phyloP scores from a whole-genome alignment of 2,888 invertebrate species.

The Rhamphomyia laevipes region DNA sequence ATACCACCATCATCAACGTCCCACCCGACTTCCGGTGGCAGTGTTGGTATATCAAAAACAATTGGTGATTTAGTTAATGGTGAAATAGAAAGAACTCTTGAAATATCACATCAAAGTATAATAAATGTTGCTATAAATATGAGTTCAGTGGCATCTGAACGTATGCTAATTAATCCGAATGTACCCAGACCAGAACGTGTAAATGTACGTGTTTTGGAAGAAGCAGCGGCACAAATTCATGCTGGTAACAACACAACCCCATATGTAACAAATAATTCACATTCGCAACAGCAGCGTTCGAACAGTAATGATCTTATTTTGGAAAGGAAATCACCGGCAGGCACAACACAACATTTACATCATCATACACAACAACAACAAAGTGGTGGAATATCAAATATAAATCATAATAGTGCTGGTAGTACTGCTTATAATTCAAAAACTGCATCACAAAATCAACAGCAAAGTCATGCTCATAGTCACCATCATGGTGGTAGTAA shows the following conservation, averaged over 20 bases:
- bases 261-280: not conserved
- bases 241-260: not conserved
- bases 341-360: slow-evolving; percentile 5
- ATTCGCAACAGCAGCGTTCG: slow-evolving; percentile 1
- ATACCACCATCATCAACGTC: slow-evolving; percentile 14
- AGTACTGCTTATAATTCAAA: slow-evolving; percentile 5
- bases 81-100: slow-evolving; percentile 78
- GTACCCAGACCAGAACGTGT: slow-evolving; percentile 48
- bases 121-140: slow-evolving; percentile 81
- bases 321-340: slow-evolving; percentile 20
- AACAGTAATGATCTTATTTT: slow-evolving; percentile 30
- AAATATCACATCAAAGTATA: slow-evolving; percentile 79
- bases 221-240: slow-evolving; percentile 20
- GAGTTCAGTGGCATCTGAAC: slow-evolving; percentile 46
- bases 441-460: slow-evolving; percentile 7
- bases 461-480: slow-evolving; percentile 19
- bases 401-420: not conserved
- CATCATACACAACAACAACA: slow-evolving; percentile 4
- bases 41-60: slow-evolving; percentile 45
- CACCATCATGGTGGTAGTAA: not conserved
- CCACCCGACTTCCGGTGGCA: slow-evolving; percentile 9
- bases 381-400: slow-evolving; percentile 14
- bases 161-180: slow-evolving; percentile 40
- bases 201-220: slow-evolving; percentile 40
- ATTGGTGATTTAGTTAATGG: slow-evolving; percentile 81